Evolutionary conservation across 2,797 vertebrate species (phyloP).

Genomic region (Morelia viridis): DNA sequence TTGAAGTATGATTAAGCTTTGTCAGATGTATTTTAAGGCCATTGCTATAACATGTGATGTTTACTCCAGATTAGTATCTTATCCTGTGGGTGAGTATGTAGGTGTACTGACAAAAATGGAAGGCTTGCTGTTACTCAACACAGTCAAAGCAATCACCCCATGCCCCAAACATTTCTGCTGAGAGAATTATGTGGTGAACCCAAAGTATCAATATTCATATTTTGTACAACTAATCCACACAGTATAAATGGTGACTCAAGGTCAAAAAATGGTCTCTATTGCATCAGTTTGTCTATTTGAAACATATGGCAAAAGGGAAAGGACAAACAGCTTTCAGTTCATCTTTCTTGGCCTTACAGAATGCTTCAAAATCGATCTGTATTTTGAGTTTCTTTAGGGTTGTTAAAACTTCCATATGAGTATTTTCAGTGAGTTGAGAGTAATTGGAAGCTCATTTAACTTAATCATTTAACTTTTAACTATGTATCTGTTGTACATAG

Average conservation of each 20-base stretch:
- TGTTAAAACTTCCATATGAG: neutral
- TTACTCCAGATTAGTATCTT: constrained; percentile 58
- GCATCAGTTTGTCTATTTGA: constrained; percentile 19
- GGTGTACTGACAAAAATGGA: constrained; percentile 64
- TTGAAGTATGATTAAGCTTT: constrained; percentile 27
- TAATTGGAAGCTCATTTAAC: neutral
- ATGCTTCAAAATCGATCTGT: constrained; percentile 33
- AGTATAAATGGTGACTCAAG: constrained; percentile 53
- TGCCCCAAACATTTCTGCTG: constrained; percentile 48
- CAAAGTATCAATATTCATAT: constrained; percentile 31
- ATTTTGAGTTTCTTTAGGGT: constrained; percentile 13
- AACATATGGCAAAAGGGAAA: constrained; percentile 33
- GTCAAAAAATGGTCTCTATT: constrained; percentile 2
- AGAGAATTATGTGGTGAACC: constrained; percentile 35
- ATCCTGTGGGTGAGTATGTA: constrained; percentile 58
- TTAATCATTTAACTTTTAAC: neutral
- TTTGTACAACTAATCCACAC: constrained; percentile 47
- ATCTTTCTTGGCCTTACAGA: neutral
- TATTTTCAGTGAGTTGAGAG: neutral
- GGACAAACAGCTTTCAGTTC: constrained; percentile 11
- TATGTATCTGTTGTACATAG: neutral
- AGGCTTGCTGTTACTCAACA: constrained; percentile 46
- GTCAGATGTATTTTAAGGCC: constrained; percentile 38
- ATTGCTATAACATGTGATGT: constrained; percentile 50
- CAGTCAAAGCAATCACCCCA: constrained; percentile 51